These are phyloP conservation scores for Pyrgilauda ruficollis DNA, from an alignment of 2,113 vertebrate genomes.

Conservation along the genomic window DNA sequence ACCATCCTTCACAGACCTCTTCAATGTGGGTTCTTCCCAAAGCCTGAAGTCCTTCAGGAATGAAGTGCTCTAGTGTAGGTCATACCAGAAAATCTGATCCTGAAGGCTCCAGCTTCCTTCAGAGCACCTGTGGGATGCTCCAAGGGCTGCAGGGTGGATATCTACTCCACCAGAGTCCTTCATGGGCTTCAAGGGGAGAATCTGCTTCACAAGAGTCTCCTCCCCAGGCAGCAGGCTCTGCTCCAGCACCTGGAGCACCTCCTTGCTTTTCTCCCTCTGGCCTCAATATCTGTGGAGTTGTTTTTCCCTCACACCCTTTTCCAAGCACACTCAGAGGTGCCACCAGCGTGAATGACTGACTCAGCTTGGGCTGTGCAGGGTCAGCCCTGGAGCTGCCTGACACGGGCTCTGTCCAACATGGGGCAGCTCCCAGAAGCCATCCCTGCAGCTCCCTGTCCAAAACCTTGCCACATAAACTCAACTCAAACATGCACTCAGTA, in stretches of 20 bases:
- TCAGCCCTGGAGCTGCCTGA: neutral
- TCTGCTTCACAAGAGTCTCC: neutral
- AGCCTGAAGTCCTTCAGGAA: neutral
- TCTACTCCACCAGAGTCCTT: neutral
- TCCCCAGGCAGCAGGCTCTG: neutral
- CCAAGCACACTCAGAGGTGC: neutral
- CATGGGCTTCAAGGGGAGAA: neutral
- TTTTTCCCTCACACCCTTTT: neutral
- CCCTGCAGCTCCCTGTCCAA: neutral
- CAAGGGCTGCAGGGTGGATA: neutral
- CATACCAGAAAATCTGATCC: neutral
- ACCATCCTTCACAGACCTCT: neutral
- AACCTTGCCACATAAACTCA: neutral
- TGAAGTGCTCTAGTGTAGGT: neutral
- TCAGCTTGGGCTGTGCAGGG: neutral
- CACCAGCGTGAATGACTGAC: neutral
- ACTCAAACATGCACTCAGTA: neutral
- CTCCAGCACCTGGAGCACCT: neutral
- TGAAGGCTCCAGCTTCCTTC: neutral
- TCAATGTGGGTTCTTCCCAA: neutral
- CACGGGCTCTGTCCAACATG: accelerated
- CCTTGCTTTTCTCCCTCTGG: neutral
- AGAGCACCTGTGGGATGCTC: neutral
- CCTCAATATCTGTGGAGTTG: neutral
- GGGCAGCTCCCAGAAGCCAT: neutral